phyloP scores from a whole-genome alignment of 2,888 invertebrate genomes.

The Ochropleura plecta region DNA sequence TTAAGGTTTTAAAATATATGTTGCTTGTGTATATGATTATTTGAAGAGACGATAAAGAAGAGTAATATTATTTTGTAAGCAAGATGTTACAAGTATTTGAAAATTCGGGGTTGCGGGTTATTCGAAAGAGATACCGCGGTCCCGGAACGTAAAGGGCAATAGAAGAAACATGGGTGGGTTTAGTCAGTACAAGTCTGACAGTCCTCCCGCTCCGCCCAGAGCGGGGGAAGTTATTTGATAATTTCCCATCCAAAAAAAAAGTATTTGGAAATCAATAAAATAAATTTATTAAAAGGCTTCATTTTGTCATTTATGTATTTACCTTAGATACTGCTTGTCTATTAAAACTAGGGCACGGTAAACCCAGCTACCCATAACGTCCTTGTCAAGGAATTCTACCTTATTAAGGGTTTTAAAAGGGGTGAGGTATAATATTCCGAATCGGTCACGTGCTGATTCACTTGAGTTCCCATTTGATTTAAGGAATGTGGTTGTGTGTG shows the following conservation, averaged over 20 bases:
- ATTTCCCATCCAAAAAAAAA: not conserved
- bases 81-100: not conserved
- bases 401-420: not conserved
- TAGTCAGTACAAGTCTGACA: too few species aligned
- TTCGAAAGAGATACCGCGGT: too few species aligned
- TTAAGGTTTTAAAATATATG: not conserved
- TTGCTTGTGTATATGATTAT: not conserved
- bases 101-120: not conserved
- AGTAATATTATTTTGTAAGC: not conserved
- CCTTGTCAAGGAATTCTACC: constrained; percentile 38
- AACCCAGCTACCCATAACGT: constrained; percentile 42
- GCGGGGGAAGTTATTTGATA: too few species aligned
- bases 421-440: not conserved
- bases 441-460: constrained; percentile 43
- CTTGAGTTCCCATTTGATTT: constrained; percentile 24
- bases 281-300: not conserved
- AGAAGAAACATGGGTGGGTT: too few species aligned
- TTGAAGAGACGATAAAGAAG: not conserved
- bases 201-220: too few species aligned
- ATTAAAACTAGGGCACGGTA: not conserved
- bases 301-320: too few species aligned
- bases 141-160: too few species aligned
- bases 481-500: too few species aligned
- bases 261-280: not conserved
- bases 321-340: not conserved